Evolutionary conservation across 2,797 vertebrate genomes (phyloP).

Genomic region (Enteromius viviparus): DNA sequence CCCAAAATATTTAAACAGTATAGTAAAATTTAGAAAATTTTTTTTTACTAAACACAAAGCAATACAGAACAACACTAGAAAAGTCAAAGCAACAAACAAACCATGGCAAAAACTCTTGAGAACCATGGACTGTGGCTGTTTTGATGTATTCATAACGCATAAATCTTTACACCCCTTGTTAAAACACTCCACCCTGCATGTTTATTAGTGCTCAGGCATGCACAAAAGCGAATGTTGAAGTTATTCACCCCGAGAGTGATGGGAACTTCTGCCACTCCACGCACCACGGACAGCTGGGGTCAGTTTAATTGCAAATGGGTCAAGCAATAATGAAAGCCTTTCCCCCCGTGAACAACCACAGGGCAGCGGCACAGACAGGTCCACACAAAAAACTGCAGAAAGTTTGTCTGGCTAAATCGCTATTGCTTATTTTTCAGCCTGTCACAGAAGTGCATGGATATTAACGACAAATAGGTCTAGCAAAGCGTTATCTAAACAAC

Average conservation of each 20-base stretch:
- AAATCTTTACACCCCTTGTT: background rate
- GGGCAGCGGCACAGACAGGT: constrained; percentile 14
- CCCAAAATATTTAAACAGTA: background rate
- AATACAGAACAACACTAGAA: background rate
- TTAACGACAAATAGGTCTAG: constrained; percentile 39
- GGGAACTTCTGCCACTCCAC: background rate
- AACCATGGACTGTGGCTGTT: background rate
- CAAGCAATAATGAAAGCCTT: constrained; percentile 51
- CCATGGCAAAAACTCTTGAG: background rate
- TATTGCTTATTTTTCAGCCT: constrained; percentile 31
- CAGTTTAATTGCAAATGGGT: constrained; percentile 47
- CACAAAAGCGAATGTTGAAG: constrained; percentile 23
- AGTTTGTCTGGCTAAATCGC: background rate
- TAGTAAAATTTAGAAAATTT: background rate
- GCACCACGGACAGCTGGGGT: constrained; percentile 12
- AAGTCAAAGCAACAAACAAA: background rate
- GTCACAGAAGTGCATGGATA: constrained; percentile 12
- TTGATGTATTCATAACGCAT: background rate
- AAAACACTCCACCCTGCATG: constrained; percentile 11
- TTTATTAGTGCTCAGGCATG: constrained; percentile 27
- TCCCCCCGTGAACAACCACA: constrained; percentile 19
- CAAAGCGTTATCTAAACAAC: constrained; percentile 37
- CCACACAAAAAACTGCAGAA: constrained; percentile 22
- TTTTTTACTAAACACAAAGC: background rate
- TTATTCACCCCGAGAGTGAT: constrained; percentile 30